Percentiles rank a stretch among this genome's conserved stretches.
Conservation (phyloP, 2,797 vertebrate species). For the Eurystomus glaucurus region DNA sequence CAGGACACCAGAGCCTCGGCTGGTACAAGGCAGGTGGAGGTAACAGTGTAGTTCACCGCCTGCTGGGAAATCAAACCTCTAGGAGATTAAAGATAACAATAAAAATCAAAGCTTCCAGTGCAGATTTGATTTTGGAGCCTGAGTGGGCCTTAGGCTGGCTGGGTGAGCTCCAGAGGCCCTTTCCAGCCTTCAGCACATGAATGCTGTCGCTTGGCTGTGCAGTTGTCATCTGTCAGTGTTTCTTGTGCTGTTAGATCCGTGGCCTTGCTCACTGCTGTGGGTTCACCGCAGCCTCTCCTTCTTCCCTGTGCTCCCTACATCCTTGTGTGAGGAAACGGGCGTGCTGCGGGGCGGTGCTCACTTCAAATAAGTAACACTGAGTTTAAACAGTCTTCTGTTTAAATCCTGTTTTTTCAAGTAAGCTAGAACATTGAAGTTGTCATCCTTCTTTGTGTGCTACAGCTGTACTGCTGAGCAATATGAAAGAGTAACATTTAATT, state of each 20-base stretch:
- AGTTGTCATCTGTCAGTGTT: fast-evolving
- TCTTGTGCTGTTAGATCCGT: fast-evolving
- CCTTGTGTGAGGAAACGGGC: fast-evolving
- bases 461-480: neutral
- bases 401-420: neutral
- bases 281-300: neutral
- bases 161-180: neutral
- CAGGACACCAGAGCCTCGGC: neutral
- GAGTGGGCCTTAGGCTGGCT: neutral
- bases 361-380: neutral
- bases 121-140: neutral
- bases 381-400: neutral
- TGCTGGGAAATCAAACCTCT: neutral
- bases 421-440: neutral
- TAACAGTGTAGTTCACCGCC: fast-evolving
- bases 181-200: neutral
- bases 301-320: neutral
- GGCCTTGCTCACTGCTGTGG: fast-evolving
- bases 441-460: neutral
- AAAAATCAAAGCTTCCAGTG: neutral
- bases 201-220: fast-evolving
- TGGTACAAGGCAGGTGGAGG: neutral
- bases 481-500: conserved; percentile 43
- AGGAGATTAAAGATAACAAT: neutral
- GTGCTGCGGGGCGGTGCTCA: neutral